Conservation (phyloP, 2,888 invertebrate genomes). For the Troides aeacus region DNA sequence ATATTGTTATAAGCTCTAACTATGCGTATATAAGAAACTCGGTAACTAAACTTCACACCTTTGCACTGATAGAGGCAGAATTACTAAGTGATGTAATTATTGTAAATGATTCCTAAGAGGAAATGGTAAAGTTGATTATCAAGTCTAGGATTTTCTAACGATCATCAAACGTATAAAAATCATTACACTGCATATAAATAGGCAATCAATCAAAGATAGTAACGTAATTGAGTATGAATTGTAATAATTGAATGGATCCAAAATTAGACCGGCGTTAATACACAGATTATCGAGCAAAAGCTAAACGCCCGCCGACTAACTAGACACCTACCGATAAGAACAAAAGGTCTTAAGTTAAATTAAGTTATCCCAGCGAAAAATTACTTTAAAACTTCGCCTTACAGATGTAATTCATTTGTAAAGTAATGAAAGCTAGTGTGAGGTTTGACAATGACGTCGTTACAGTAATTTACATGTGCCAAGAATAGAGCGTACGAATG, state of each 20-base stretch:
- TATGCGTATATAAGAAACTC: too few relatives aligned
- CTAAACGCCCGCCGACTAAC: constrained; percentile 35
- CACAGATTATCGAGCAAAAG: constrained; percentile 50
- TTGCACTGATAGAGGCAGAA: background rate
- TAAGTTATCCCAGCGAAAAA: constrained; percentile 1
- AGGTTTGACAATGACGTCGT: constrained; percentile 44
- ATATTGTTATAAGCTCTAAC: too few relatives aligned
- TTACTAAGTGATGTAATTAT: background rate
- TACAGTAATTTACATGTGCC: constrained; percentile 57
- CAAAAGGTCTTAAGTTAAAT: constrained; percentile 4
- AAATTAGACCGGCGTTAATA: constrained; percentile 50
- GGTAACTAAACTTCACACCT: too few relatives aligned
- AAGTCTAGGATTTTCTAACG: background rate
- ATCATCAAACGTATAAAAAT: constrained; percentile 26
- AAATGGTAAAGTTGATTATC: background rate
- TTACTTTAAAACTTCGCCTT: background rate
- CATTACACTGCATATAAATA: constrained; percentile 36
- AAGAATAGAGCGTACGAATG: constrained; percentile 37
- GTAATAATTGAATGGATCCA: constrained; percentile 53
- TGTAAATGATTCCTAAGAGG: background rate
- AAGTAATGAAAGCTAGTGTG: constrained; percentile 20
- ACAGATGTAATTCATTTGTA: constrained; percentile 28
- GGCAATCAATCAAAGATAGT: constrained; percentile 41
- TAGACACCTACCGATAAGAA: constrained; percentile 23
- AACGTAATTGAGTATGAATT: constrained; percentile 47